Percentiles rank a stretch among this genome's conserved stretches.
These are phyloP conservation scores for Lagopus leucura DNA, from an alignment of 2,113 vertebrate genomes.

Conservation along the genomic window DNA sequence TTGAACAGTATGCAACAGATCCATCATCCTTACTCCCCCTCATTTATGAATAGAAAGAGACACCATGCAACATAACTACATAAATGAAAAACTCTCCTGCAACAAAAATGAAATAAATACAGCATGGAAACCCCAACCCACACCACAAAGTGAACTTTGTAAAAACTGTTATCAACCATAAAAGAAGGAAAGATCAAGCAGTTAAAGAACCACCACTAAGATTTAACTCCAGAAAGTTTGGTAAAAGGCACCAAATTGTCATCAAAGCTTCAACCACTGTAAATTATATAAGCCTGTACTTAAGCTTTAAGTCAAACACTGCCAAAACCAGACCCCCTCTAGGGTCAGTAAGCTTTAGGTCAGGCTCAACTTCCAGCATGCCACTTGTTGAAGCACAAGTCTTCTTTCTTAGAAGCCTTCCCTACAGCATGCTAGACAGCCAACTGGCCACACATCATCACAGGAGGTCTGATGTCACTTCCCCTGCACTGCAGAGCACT, in stretches of 20 bases:
- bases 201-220: not conserved
- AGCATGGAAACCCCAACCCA: not conserved
- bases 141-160: not conserved
- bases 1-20: not conserved
- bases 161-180: not conserved
- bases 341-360: not conserved
- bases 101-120: not conserved
- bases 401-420: not conserved
- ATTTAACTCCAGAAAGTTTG: not conserved
- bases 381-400: not conserved
- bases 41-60: not conserved
- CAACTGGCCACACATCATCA: not conserved
- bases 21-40: not conserved
- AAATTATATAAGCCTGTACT: not conserved
- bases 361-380: not conserved
- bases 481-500: not conserved
- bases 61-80: not conserved
- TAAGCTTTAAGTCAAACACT: not conserved
- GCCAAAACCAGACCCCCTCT: not conserved
- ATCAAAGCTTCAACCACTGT: not conserved
- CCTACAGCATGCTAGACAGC: rapidly evolving
- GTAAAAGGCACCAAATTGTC: not conserved
- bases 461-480: not conserved
- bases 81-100: not conserved
- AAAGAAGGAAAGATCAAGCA: not conserved